phyloP scores from a whole-genome alignment of 2,113 vertebrate genomes.

The Penelope pileata region DNA sequence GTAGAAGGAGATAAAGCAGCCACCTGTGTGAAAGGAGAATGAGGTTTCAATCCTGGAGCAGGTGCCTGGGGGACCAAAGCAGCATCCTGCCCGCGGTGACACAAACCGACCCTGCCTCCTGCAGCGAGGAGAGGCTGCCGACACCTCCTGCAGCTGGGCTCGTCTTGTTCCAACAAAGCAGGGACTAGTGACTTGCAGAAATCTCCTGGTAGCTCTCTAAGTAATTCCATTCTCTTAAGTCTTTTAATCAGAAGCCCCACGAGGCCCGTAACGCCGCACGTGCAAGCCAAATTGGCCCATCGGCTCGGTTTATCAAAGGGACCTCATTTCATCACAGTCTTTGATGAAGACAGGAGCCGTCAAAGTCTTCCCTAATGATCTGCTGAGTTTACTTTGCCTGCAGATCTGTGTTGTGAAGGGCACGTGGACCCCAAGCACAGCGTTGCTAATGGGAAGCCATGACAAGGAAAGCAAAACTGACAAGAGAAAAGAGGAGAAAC shows the following conservation, averaged over 20 bases:
- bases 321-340: conserved; percentile 43
- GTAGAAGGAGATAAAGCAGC: not conserved
- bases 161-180: not conserved
- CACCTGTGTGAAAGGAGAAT: not conserved
- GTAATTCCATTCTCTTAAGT: conserved; percentile 23
- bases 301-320: conserved; percentile 49
- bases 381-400: conserved; percentile 49
- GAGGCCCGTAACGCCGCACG: not conserved
- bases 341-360: conserved; percentile 23
- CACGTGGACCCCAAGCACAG: not conserved
- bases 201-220: conserved; percentile 17
- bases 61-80: not conserved
- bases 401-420: conserved; percentile 7
- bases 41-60: not conserved
- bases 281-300: conserved; percentile 36
- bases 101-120: not conserved
- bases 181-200: not conserved
- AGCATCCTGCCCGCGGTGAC: not conserved
- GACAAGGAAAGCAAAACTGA: not conserved
- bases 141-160: not conserved
- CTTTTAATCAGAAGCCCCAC: not conserved
- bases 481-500: not conserved
- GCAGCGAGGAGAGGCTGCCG: not conserved
- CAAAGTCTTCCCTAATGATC: conserved; percentile 46
- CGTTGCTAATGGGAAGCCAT: not conserved